Percentiles rank a stretch among this genome's conserved stretches.
phyloP scores from a whole-genome alignment of 1,140 invertebrate species.

The Ephestia elutella region DNA sequence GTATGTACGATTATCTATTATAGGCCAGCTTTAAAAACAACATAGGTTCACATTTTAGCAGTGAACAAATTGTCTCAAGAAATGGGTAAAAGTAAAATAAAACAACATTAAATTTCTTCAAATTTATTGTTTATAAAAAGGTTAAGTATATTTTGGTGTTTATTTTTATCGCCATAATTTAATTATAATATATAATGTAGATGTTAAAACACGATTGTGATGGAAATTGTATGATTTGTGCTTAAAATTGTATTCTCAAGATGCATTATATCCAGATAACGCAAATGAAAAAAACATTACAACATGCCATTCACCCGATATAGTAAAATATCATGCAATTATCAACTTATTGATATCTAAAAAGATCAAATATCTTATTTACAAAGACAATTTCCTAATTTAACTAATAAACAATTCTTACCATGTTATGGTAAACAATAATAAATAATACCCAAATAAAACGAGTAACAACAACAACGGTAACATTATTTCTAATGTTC shows the following conservation, averaged over 20 bases:
- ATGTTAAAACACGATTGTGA: slow-evolving; percentile 56
- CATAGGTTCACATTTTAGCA: too few relatives aligned
- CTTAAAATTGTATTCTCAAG: slow-evolving; percentile 48
- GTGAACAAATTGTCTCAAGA: too few relatives aligned
- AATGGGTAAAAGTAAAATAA: slow-evolving; percentile 11
- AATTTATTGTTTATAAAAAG: slow-evolving; percentile 42
- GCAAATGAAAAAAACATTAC: slow-evolving; percentile 45
- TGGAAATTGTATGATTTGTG: slow-evolving; percentile 46
- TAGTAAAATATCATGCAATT: slow-evolving; percentile 50
- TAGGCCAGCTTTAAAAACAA: too few relatives aligned
- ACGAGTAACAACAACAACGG: slow-evolving; percentile 66
- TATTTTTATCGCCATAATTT: slow-evolving; percentile 12
- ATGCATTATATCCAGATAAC: slow-evolving; percentile 64
- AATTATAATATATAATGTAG: background rate
- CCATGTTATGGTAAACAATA: slow-evolving; percentile 56
- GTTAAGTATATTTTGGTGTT: slow-evolving; percentile 40
- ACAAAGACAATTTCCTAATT: slow-evolving; percentile 51
- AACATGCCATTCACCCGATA: slow-evolving; percentile 42
- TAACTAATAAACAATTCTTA: slow-evolving; percentile 52
- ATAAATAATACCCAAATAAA: slow-evolving; percentile 63
- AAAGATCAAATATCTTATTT: slow-evolving; percentile 53
- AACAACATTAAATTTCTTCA: slow-evolving; percentile 22
- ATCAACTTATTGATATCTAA: slow-evolving; percentile 35
- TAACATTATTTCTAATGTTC: slow-evolving; percentile 58
- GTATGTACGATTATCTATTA: too few relatives aligned